Percentiles rank a stretch among this genome's conserved stretches.
Conservation (phyloP, 92 coral and sea anemone genomes). For the Zoanthus sociatus region DNA sequence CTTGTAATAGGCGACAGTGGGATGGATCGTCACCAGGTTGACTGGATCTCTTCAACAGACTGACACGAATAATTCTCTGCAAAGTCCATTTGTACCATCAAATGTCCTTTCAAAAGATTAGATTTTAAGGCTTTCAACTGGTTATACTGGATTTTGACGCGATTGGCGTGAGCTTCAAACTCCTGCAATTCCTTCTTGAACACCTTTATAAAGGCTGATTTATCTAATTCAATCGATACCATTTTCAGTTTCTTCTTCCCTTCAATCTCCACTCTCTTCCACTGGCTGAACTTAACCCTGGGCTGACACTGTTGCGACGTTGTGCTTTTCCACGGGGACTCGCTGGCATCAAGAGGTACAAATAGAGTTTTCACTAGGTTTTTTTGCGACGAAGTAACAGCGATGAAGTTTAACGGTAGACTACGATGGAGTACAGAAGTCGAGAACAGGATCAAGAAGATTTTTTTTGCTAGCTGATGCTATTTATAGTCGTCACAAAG, state of each 20-base stretch:
- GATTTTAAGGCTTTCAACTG: constrained; percentile 54
- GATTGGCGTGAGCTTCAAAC: constrained; percentile 51
- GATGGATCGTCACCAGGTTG: constrained; percentile 70
- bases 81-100: constrained; percentile 51
- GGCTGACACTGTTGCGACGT: background rate
- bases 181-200: constrained; percentile 42
- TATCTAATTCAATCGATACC: constrained; percentile 25
- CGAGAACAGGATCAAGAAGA: too few species aligned
- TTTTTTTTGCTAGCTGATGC: too few species aligned
- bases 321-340: too few species aligned
- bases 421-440: too few species aligned
- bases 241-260: constrained; percentile 62
- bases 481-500: too few species aligned
- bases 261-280: constrained; percentile 16
- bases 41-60: constrained; percentile 49
- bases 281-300: constrained; percentile 38
- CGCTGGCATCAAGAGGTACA: too few species aligned
- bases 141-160: constrained; percentile 58
- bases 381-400: too few species aligned
- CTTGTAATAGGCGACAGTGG: constrained; percentile 58
- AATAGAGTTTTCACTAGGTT: too few species aligned
- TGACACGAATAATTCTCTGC: constrained; percentile 19
- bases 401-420: too few species aligned
- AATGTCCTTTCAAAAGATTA: constrained; percentile 38
- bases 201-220: constrained; percentile 4